A percentile compares a stretch with the other conserved stretches of the same genome.
phyloP scores from a whole-genome alignment of 2,113 vertebrate genomes.

The Arenaria interpres region DNA sequence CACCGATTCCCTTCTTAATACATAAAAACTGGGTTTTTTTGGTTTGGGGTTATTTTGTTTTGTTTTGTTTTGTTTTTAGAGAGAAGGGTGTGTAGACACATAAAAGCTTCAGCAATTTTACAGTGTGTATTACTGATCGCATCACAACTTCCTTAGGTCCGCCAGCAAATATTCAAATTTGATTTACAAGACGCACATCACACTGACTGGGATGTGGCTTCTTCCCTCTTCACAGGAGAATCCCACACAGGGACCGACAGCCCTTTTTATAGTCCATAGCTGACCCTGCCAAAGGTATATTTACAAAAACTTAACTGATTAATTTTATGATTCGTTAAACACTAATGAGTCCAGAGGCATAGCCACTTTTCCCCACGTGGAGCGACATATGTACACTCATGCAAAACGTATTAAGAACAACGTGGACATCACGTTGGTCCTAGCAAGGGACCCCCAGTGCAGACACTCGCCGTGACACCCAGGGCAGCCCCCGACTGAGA shows the following conservation, averaged over 20 bases:
- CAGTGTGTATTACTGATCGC: neutral
- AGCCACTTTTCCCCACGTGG: neutral
- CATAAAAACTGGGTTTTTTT: neutral
- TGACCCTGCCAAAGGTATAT: neutral
- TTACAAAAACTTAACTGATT: neutral
- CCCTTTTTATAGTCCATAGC: neutral
- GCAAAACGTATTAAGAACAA: neutral
- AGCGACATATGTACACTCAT: neutral
- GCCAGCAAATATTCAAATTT: neutral
- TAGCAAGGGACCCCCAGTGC: neutral
- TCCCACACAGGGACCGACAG: accelerated
- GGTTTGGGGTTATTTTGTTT: neutral
- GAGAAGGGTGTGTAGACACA: neutral
- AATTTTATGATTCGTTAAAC: neutral
- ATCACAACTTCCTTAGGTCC: neutral
- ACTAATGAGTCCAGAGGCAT: neutral
- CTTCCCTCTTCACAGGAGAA: neutral
- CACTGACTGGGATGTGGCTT: accelerated
- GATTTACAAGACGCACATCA: neutral
- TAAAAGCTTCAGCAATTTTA: neutral
- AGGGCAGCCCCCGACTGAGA: neutral
- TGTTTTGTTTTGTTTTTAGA: neutral
- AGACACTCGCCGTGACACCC: accelerated
- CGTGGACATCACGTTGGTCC: accelerated
- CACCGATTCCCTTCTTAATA: neutral